Evolutionary conservation across 2,888 invertebrate species (phyloP).

Genomic region (Conomelus anceps): DNA sequence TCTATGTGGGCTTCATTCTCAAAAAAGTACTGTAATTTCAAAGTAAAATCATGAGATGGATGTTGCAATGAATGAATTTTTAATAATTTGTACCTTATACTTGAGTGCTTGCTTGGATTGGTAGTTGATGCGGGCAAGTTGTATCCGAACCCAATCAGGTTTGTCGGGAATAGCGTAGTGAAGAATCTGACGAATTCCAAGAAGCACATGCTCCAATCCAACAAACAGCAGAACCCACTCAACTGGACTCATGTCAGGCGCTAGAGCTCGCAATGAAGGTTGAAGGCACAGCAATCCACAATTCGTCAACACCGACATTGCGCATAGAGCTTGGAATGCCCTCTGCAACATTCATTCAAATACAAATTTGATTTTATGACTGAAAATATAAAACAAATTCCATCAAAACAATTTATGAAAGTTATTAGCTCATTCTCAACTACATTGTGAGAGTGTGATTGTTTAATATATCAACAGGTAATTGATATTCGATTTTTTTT

Average conservation of each 20-base stretch:
- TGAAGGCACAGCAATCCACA: constrained; percentile 64
- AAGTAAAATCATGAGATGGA: too few relatives aligned
- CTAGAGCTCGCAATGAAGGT: constrained; percentile 51
- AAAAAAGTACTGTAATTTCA: too few relatives aligned
- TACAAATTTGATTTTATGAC: too few relatives aligned
- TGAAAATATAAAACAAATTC: too few relatives aligned
- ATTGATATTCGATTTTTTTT: too few relatives aligned
- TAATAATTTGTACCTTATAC: constrained; percentile 42
- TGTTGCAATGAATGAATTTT: neutral
- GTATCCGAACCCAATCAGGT: constrained; percentile 59
- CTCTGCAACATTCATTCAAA: constrained; percentile 42
- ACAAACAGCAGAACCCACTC: constrained; percentile 58
- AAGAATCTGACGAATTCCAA: constrained; percentile 57
- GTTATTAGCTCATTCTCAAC: too few relatives aligned
- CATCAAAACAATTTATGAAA: too few relatives aligned
- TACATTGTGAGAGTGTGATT: too few relatives aligned
- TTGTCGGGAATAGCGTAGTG: constrained; percentile 63
- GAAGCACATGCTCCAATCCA: constrained; percentile 59
- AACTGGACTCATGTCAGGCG: constrained; percentile 39
- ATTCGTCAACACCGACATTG: constrained; percentile 65
- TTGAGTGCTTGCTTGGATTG: constrained; percentile 58
- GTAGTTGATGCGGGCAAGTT: constrained; percentile 53
- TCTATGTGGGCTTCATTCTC: too few relatives aligned
- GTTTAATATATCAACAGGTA: too few relatives aligned
- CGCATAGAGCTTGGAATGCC: constrained; percentile 60